phyloP scores from a whole-genome alignment of 2,113 vertebrate genomes.

The Prietella phreatophila region DNA sequence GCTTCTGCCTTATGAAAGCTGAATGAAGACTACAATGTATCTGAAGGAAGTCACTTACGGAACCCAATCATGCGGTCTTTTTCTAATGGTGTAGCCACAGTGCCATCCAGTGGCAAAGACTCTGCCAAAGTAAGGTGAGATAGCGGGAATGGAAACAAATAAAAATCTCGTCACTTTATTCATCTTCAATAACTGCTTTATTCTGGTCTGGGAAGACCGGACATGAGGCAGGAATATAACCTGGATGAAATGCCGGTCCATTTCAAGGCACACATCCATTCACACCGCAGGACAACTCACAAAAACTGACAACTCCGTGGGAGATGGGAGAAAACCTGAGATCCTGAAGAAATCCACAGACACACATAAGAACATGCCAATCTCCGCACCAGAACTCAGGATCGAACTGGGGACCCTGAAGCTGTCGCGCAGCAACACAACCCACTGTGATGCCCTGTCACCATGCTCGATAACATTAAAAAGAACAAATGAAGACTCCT shows the following conservation, averaged over 20 bases:
- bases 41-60: background rate
- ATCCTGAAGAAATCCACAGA: background rate
- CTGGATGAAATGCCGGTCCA: background rate
- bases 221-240: background rate
- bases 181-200: background rate
- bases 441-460: background rate
- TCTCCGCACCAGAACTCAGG: background rate
- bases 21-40: background rate
- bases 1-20: constrained; percentile 11
- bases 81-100: constrained; percentile 59
- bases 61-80: background rate
- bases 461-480: background rate
- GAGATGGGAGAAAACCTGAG: background rate
- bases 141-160: background rate
- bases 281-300: background rate
- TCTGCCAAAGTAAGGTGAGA: background rate
- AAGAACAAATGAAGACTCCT: background rate
- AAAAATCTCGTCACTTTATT: background rate
- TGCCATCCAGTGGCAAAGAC: constrained; percentile 55
- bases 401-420: background rate
- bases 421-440: background rate
- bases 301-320: background rate
- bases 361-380: background rate
- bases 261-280: background rate
- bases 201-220: background rate